These are phyloP conservation scores for Helicoverpa armigera DNA, from an alignment of 1,140 invertebrate species.

Conservation along the genomic window DNA sequence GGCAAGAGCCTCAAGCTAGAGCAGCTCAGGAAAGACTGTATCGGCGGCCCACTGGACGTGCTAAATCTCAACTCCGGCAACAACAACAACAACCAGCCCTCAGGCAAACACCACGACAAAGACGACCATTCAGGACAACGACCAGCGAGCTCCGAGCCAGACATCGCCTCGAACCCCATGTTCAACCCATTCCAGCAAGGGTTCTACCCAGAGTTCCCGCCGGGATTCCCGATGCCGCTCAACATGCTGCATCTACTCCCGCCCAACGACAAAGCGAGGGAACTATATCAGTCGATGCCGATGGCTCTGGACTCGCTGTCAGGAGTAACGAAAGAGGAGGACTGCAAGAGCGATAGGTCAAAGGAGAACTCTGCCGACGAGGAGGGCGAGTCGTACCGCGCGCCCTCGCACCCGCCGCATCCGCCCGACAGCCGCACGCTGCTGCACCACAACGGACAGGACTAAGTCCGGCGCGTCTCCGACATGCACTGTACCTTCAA, in stretches of 20 bases:
- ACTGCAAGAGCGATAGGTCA: conserved; percentile 89
- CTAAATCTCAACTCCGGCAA: conserved; percentile 89
- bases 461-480: conserved; percentile 77
- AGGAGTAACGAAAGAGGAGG: conserved; percentile 87
- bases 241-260: conserved; percentile 94
- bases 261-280: conserved; percentile 90
- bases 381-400: conserved; percentile 86
- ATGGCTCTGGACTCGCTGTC: conserved; percentile 85
- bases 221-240: conserved; percentile 93
- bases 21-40: conserved; percentile 94
- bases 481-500: conserved; percentile 54
- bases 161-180: conserved; percentile 87
- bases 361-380: conserved; percentile 90
- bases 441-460: conserved; percentile 90
- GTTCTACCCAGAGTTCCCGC: conserved; percentile 93
- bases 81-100: conserved; percentile 90
- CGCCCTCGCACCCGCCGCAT: conserved; percentile 85
- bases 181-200: conserved; percentile 91
- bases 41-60: conserved; percentile 91
- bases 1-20: conserved; percentile 96
- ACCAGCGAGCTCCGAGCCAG: conserved; percentile 88
- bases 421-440: conserved; percentile 87
- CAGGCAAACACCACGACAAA: conserved; percentile 84
- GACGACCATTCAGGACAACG: conserved; percentile 85
- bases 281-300: conserved; percentile 86